Evolutionary conservation across 2,113 vertebrate species (phyloP).

Genomic region (Parus major): DNA sequence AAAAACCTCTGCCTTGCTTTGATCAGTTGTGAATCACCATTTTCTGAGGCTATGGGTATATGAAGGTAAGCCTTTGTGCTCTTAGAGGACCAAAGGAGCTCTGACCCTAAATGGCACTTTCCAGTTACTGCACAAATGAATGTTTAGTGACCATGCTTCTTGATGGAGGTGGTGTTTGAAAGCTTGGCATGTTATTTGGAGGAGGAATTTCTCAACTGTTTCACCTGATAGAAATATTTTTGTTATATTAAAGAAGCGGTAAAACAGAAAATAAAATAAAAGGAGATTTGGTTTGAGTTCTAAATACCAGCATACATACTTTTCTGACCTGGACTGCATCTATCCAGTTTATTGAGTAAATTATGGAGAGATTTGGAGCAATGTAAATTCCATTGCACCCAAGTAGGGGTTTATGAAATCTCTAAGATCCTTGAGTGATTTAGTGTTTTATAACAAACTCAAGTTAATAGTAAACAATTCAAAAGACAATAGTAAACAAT

Average conservation of each 20-base stretch:
- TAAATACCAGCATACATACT: not conserved
- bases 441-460: not conserved
- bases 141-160: not conserved
- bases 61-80: not conserved
- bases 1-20: not conserved
- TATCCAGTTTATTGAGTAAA: not conserved
- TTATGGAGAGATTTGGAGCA: not conserved
- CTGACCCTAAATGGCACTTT: not conserved
- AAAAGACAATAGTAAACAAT: not conserved
- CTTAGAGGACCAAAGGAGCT: not conserved
- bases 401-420: not conserved
- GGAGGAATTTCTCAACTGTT: not conserved
- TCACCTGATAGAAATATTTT: not conserved
- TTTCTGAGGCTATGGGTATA: not conserved
- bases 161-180: not conserved
- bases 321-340: not conserved
- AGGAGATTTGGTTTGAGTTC: not conserved
- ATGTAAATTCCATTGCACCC: not conserved
- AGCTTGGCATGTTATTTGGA: not conserved
- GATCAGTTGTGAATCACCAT: not conserved
- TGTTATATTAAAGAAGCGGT: not conserved
- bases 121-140: not conserved
- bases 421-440: not conserved
- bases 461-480: not conserved
- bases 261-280: not conserved